A percentile compares a stretch with the other conserved stretches of the same genome.
These are phyloP conservation scores for Mus pahari DNA, from an alignment of 2,113 vertebrate genomes.

Conservation along the genomic window DNA sequence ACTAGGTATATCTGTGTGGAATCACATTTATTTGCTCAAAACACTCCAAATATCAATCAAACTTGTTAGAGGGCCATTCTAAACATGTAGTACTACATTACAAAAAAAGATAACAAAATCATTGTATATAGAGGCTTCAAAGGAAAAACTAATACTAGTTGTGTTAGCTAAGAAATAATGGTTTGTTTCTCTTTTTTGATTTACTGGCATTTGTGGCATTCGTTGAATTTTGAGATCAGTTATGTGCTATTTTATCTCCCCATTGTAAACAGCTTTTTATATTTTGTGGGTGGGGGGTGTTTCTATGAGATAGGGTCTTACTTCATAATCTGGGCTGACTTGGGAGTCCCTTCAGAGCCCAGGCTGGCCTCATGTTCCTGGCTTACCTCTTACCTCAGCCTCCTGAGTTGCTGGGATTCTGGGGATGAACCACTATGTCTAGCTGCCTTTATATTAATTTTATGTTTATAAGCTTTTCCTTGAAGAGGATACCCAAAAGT, in stretches of 20 bases:
- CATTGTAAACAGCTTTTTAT: not conserved
- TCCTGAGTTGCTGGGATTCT: not conserved
- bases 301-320: not conserved
- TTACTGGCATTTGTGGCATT: not conserved
- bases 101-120: not conserved
- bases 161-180: not conserved
- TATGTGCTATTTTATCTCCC: not conserved
- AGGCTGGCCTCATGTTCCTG: not conserved
- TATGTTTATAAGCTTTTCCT: not conserved
- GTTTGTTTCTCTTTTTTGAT: not conserved
- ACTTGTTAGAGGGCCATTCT: not conserved
- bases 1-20: not conserved
- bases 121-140: not conserved
- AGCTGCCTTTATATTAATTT: not conserved
- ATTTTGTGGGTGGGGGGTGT: rapidly evolving
- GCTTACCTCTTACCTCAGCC: not conserved
- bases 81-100: not conserved
- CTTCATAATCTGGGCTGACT: not conserved
- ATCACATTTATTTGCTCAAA: not conserved
- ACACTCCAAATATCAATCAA: not conserved
- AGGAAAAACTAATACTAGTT: not conserved
- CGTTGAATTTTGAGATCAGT: not conserved
- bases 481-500: not conserved
- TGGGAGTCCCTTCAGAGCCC: not conserved
- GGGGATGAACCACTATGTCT: not conserved